These are phyloP conservation scores for Coccyzus lansbergi DNA, from an alignment of 2,797 vertebrate species.

Conservation along the genomic window DNA sequence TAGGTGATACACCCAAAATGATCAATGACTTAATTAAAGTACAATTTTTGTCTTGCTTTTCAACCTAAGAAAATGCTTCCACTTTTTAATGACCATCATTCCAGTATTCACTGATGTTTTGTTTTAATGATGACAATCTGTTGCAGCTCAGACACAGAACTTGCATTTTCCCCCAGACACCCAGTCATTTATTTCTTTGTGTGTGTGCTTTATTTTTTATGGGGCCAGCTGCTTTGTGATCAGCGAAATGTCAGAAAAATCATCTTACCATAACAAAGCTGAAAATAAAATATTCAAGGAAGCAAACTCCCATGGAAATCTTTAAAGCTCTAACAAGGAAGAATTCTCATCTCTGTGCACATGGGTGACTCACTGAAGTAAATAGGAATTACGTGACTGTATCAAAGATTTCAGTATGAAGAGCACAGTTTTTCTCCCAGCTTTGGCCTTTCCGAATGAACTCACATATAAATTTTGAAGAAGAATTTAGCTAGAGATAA, in stretches of 20 bases:
- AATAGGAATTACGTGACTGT: conserved; percentile 38
- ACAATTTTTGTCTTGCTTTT: conserved; percentile 48
- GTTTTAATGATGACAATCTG: conserved; percentile 63
- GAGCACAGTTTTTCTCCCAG: not conserved
- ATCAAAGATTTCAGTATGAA: conserved; percentile 36
- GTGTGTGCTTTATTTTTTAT: conserved; percentile 58
- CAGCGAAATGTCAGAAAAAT: conserved; percentile 74
- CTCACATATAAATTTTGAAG: conserved; percentile 12
- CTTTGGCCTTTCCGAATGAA: conserved; percentile 29
- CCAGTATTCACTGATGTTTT: conserved; percentile 42
- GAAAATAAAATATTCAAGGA: conserved; percentile 73
- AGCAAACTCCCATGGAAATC: conserved; percentile 69
- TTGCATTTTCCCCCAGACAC: conserved; percentile 64
- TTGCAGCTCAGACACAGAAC: conserved; percentile 48
- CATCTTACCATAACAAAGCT: conserved; percentile 70
- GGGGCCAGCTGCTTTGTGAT: conserved; percentile 75
- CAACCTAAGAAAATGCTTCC: conserved; percentile 5
- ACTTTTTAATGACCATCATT: conserved; percentile 21
- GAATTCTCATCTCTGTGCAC: conserved; percentile 53
- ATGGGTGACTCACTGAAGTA: conserved; percentile 46
- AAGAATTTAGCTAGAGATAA: conserved; percentile 18
- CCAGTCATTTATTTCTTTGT: conserved; percentile 61
- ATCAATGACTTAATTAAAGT: conserved; percentile 35
- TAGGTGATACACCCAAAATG: not conserved
- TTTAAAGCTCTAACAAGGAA: conserved; percentile 63